Conservation (phyloP, 2,797 vertebrate genomes). For the Adelosebastes latens region DNA sequence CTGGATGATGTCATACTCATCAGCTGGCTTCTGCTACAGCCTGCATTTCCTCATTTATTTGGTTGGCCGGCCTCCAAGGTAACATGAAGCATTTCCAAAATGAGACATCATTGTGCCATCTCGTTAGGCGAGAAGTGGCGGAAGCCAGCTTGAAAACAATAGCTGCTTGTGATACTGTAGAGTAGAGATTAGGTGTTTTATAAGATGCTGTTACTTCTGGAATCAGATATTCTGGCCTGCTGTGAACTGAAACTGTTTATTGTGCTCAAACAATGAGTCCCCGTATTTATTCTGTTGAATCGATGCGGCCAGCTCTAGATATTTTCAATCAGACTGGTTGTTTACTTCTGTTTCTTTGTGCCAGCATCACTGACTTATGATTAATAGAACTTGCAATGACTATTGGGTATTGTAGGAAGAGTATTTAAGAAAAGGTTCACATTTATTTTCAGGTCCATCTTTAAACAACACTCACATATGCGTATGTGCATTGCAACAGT, state of each 20-base stretch:
- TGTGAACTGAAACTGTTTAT: background rate
- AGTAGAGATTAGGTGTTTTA: background rate
- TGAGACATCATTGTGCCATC: background rate
- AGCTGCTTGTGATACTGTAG: background rate
- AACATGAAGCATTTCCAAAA: background rate
- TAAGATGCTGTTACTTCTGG: background rate
- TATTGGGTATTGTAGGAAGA: background rate
- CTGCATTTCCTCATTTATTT: conserved; percentile 15
- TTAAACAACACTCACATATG: background rate
- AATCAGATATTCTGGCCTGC: background rate
- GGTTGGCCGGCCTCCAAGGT: background rate
- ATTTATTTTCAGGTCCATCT: background rate
- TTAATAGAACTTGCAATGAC: background rate
- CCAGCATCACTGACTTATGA: background rate
- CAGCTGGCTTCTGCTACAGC: background rate
- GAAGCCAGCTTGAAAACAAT: conserved; percentile 5
- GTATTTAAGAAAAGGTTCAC: background rate
- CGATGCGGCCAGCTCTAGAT: background rate
- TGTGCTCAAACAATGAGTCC: background rate
- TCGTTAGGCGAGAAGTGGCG: background rate
- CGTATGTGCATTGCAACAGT: background rate
- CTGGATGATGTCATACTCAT: background rate
- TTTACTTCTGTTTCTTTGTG: background rate
- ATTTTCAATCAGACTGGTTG: background rate
- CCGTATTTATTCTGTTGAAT: background rate